A percentile compares a stretch with the other conserved stretches of the same genome.
phyloP scores from a whole-genome alignment of 2,888 invertebrate species.

The Aleiodes alternator region DNA sequence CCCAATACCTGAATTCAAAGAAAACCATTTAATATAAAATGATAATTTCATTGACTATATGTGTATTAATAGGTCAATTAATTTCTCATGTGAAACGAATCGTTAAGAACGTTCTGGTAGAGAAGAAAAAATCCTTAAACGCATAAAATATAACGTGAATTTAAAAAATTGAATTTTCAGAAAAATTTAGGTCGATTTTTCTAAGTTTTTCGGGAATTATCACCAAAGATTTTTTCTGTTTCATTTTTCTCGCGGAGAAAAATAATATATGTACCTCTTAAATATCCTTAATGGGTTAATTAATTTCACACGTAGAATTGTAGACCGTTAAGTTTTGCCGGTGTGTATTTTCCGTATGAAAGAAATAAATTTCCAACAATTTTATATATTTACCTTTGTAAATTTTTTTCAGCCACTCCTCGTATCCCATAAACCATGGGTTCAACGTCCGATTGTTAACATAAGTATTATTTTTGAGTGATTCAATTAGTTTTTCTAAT shows the following conservation, averaged over 20 bases:
- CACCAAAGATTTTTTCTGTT: no score
- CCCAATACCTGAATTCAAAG: conserved; percentile 62
- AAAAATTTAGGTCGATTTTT: no score
- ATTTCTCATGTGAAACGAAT: conserved; percentile 11
- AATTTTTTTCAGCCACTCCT: conserved; percentile 64
- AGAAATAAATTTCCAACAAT: not conserved
- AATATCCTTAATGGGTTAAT: conserved; percentile 9
- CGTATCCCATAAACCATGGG: conserved; percentile 71
- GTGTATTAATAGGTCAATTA: conserved; percentile 24
- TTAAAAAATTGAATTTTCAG: no score
- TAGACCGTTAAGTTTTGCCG: conserved; percentile 23
- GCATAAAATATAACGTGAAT: no score
- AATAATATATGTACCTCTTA: not conserved
- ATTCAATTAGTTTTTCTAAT: conserved; percentile 62
- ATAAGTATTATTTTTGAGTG: conserved; percentile 66
- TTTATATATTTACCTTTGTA: conserved; percentile 58
- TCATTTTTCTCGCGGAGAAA: no score
- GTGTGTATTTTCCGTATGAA: not conserved
- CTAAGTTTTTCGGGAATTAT: no score
- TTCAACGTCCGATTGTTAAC: conserved; percentile 69
- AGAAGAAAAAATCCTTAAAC: not conserved
- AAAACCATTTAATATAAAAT: not conserved
- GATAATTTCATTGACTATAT: no score
- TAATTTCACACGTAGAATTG: not conserved
- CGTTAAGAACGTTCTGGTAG: no score